These are phyloP conservation scores for Trichonephila inaurata DNA, from an alignment of 1,140 invertebrate species.

Conservation along the genomic window DNA sequence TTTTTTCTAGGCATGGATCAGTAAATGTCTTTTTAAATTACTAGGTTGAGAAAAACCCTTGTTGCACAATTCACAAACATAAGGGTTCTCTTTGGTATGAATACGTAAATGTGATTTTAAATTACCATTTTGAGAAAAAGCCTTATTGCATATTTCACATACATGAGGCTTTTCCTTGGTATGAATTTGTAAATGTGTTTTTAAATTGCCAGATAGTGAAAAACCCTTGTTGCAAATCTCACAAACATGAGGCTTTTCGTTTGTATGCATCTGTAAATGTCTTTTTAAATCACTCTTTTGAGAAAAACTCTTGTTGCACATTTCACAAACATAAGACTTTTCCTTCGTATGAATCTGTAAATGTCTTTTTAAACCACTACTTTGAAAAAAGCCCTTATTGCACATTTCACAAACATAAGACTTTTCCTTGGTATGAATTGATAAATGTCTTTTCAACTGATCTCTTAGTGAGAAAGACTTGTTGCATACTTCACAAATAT, in stretches of 20 bases:
- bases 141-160: neutral
- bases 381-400: neutral
- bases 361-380: neutral
- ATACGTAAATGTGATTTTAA: neutral
- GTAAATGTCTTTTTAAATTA: neutral
- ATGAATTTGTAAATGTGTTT: neutral
- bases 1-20: neutral
- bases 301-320: neutral
- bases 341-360: neutral
- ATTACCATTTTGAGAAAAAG: neutral
- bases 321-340: neutral
- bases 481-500: slow-evolving; percentile 84
- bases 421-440: slow-evolving; percentile 90
- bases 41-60: neutral
- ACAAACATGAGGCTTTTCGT: neutral
- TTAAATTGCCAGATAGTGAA: neutral
- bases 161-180: neutral
- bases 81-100: neutral
- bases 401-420: neutral
- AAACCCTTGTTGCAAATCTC: neutral
- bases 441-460: slow-evolving; percentile 97
- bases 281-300: neutral
- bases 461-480: slow-evolving; percentile 99
- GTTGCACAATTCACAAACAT: neutral
- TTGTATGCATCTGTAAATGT: neutral